Base-by-base conservation (phyloP, 2,113 vertebrate genomes). In the Melanostigma gelatinosum region DNA sequence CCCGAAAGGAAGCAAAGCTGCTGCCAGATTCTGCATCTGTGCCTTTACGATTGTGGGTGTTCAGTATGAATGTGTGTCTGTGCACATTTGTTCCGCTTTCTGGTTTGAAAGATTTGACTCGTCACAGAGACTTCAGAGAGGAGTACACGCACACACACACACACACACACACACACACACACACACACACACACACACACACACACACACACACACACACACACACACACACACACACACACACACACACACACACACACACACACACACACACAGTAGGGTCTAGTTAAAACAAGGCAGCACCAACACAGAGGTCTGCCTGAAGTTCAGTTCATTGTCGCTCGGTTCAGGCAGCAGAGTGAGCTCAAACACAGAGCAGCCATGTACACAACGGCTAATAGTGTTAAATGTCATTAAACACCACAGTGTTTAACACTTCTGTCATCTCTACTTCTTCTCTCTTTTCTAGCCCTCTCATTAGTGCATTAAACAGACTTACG, bases 331-430 rank as follows among this genome's bases (percentile, higher is more conserved):
- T 15, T 32, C 20, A 69, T 60, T 72, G 84, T 81, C 63, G 85
- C 55, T 62, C 8, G 6, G 54, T 34, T 65, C 8, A 69, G 70
- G 9, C 73, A 52, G 66, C 70, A 70, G 64, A 74, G 69, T 66
- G 84, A 82, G 44, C 75, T 88, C 75, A 61, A 73, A 76, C 73
- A 72, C 52, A 1, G 22, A 83, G 73, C 68, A 74, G 64, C 24
- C 74, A 20, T 86, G 54, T 68, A 68, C 83, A 85, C 78, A 84
- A 72, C 42, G 76, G 71, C 75, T 84, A 80, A 87, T 54, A 54
- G 77, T 88, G 86, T 79, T 87, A 82, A 89, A 88, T 88, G 88
- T 85, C 87, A 84, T 85, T 61, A 84, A 65, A 82, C 80, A 83
- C 82, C 78, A 73, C 50, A 74, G 67, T 58, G 86, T 83, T 88